Evolutionary conservation across 2,113 vertebrate genomes (phyloP).

Genomic region (Paramisgurnus dabryanus): DNA sequence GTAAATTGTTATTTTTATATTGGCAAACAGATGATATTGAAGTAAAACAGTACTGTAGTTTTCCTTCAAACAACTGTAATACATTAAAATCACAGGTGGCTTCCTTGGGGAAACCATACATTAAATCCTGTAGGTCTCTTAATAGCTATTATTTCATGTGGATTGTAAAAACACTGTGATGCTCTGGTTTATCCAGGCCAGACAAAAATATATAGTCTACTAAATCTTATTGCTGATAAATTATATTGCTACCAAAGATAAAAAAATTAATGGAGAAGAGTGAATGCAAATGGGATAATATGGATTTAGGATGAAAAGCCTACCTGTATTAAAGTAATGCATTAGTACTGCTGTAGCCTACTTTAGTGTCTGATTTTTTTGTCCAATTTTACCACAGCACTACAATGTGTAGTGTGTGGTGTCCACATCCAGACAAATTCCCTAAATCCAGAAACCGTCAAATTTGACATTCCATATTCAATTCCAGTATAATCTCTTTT

Average conservation of each 20-base stretch:
- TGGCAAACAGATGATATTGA: background rate
- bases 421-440: constrained; percentile 7
- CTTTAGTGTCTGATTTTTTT: background rate
- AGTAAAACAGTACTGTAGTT: background rate
- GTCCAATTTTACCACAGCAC: background rate
- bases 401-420: background rate
- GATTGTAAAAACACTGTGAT: background rate
- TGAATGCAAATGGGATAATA: background rate
- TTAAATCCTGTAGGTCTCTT: background rate
- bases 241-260: background rate
- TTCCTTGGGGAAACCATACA: background rate
- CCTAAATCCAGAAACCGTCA: background rate
- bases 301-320: background rate
- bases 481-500: background rate
- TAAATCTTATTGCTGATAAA: background rate
- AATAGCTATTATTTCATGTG: background rate
- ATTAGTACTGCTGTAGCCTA: background rate
- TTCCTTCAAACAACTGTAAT: background rate
- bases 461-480: no score
- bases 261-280: background rate
- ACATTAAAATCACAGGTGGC: background rate
- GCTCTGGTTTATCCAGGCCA: background rate
- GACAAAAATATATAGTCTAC: background rate
- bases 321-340: background rate
- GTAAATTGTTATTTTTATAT: background rate